Conservation (phyloP, 2,113 vertebrate genomes). For the Pomatostomus ruficeps region DNA sequence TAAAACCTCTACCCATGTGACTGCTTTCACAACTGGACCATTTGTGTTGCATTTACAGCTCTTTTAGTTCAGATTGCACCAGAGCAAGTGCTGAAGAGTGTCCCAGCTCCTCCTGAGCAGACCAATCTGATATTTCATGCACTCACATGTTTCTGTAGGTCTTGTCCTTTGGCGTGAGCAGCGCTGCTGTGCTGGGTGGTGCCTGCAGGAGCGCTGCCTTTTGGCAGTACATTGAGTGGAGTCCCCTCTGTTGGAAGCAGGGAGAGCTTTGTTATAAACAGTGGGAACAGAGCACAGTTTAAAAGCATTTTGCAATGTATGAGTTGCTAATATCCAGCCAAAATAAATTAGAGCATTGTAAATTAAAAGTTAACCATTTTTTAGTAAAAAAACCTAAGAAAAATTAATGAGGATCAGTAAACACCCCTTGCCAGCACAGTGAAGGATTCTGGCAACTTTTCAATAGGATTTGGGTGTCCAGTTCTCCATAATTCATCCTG, state of each 20-base stretch:
- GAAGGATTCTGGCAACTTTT: neutral
- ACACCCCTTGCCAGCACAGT: neutral
- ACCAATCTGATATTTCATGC: neutral
- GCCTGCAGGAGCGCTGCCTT: slow-evolving; percentile 16
- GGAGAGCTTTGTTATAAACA: neutral
- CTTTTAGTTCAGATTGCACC: neutral
- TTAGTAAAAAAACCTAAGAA: neutral
- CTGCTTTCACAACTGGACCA: neutral
- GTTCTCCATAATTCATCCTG: neutral
- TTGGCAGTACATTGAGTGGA: slow-evolving; percentile 8
- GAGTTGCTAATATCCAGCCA: neutral
- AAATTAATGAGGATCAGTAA: neutral
- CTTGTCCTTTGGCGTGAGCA: neutral
- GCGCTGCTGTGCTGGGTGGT: neutral
- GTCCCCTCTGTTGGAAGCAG: neutral
- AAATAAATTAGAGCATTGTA: neutral
- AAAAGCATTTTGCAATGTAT: neutral
- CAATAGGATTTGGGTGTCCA: neutral
- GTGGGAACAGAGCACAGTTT: neutral
- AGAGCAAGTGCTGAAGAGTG: neutral
- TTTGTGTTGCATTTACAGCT: neutral
- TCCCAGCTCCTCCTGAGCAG: neutral
- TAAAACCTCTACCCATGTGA: neutral
- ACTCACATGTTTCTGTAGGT: slow-evolving; percentile 32
- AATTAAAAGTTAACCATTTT: neutral